Percentiles rank a stretch among this genome's conserved stretches.
Evolutionary conservation across 2,888 invertebrate genomes (phyloP).

Genomic region (Cordylochernes scorpioides): DNA sequence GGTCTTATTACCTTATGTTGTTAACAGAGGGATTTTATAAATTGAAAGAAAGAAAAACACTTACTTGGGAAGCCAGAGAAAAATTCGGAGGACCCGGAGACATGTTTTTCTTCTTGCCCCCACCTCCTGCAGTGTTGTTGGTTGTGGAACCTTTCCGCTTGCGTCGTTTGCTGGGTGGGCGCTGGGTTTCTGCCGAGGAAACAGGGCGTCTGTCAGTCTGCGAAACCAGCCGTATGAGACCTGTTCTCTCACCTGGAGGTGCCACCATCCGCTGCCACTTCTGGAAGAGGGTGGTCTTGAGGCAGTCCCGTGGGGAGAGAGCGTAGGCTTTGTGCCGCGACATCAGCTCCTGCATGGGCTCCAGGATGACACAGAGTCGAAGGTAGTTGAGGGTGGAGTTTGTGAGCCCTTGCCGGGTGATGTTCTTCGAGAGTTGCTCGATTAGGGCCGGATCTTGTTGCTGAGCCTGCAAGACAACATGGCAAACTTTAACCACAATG

Average conservation of each 20-base stretch:
- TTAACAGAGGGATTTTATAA: neutral
- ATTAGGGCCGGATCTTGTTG: slow-evolving; percentile 70
- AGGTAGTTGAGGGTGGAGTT: slow-evolving; percentile 83
- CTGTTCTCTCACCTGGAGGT: slow-evolving; percentile 82
- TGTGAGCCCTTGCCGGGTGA: slow-evolving; percentile 88
- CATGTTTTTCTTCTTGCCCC: slow-evolving; percentile 29
- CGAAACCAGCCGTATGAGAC: too few species aligned
- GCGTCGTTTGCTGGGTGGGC: slow-evolving; percentile 79
- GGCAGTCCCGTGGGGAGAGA: slow-evolving; percentile 77
- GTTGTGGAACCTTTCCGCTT: slow-evolving; percentile 69
- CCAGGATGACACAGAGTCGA: slow-evolving; percentile 88
- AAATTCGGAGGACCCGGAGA: slow-evolving; percentile 80
- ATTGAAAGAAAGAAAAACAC: neutral
- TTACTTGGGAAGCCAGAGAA: slow-evolving; percentile 72
- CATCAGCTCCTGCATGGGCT: slow-evolving; percentile 99
- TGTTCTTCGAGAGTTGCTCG: slow-evolving; percentile 86
- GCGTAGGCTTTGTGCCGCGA: slow-evolving; percentile 89
- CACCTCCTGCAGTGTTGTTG: slow-evolving; percentile 41
- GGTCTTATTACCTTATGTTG: too few species aligned
- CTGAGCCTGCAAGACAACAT: slow-evolving; percentile 19
- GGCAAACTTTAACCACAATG: too few species aligned
- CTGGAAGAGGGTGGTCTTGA: slow-evolving; percentile 92
- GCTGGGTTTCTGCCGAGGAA: slow-evolving; percentile 53
- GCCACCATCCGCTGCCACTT: slow-evolving; percentile 99
- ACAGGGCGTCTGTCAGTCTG: neutral